Conservation (phyloP, 2,888 invertebrate species). For the Chymomyza amoena region DNA sequence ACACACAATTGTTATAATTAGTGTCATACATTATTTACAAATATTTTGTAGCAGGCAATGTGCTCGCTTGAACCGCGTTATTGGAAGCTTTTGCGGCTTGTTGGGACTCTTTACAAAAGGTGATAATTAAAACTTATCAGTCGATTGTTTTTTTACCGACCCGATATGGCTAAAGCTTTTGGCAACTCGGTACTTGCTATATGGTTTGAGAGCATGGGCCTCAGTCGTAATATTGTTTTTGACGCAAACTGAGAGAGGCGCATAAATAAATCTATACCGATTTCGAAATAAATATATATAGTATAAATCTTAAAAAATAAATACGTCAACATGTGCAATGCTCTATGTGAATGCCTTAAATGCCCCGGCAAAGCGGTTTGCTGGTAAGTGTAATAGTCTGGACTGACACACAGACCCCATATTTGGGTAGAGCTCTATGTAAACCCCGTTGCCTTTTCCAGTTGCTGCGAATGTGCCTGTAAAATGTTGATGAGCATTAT, state of each 20-base stretch:
- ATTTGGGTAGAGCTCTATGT: not conserved
- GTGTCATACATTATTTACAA: not conserved
- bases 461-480: conserved; percentile 75
- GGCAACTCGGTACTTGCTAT: conserved; percentile 28
- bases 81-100: not conserved
- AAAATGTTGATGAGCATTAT: conserved; percentile 68
- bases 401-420: conserved; percentile 26
- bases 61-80: not conserved
- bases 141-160: conserved; percentile 11
- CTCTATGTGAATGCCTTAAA: conserved; percentile 72
- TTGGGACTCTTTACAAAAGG: not conserved
- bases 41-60: not conserved
- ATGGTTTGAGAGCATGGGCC: conserved; percentile 24
- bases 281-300: not conserved
- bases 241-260: conserved; percentile 13
- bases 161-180: conserved; percentile 64
- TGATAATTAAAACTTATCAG: conserved; percentile 40
- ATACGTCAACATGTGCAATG: conserved; percentile 67
- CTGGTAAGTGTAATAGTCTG: conserved; percentile 64
- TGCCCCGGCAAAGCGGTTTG: conserved; percentile 75
- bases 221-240: conserved; percentile 56
- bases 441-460: conserved; percentile 41
- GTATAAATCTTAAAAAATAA: conserved; percentile 1
- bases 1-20: not conserved
- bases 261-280: not conserved